These are phyloP conservation scores for Euschistus heros DNA, from an alignment of 1,140 invertebrate genomes.

Conservation along the genomic window DNA sequence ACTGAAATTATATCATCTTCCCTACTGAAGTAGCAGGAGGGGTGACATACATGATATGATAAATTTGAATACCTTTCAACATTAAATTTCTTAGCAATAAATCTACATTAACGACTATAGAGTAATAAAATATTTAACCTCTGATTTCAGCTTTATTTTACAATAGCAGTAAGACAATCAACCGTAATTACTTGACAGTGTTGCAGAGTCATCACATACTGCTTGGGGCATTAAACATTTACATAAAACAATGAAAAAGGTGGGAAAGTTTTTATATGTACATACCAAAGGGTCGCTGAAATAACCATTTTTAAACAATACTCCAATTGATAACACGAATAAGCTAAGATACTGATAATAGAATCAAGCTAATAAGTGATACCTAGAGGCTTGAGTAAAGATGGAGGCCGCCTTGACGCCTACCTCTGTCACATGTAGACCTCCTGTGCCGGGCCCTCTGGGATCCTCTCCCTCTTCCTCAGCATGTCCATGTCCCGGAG, in stretches of 20 bases:
- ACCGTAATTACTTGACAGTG: not conserved
- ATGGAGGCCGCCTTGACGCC: not conserved
- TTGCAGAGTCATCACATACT: constrained; percentile 1
- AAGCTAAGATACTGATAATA: not conserved
- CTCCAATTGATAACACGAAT: constrained; percentile 6
- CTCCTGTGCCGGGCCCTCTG: not conserved
- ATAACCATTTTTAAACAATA: not conserved
- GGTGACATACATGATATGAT: constrained; percentile 5
- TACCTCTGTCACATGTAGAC: constrained; percentile 11
- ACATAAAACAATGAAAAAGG: not conserved
- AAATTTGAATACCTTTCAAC: constrained; percentile 7
- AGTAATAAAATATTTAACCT: constrained; percentile 16
- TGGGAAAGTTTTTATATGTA: not conserved
- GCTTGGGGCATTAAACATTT: constrained; percentile 12
- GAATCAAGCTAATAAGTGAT: constrained; percentile 10
- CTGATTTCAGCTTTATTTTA: not conserved
- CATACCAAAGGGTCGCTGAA: not conserved
- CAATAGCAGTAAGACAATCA: constrained; percentile 5
- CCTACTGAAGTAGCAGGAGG: not conserved
- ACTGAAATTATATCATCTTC: constrained; percentile 2
- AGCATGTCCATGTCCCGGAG: too few relatives aligned
- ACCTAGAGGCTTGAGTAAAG: constrained; percentile 1
- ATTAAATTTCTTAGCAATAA: not conserved
- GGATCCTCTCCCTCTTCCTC: not conserved
- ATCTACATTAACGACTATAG: constrained; percentile 8